phyloP scores from a whole-genome alignment of 2,888 invertebrate genomes.

The Erebia aethiops region DNA sequence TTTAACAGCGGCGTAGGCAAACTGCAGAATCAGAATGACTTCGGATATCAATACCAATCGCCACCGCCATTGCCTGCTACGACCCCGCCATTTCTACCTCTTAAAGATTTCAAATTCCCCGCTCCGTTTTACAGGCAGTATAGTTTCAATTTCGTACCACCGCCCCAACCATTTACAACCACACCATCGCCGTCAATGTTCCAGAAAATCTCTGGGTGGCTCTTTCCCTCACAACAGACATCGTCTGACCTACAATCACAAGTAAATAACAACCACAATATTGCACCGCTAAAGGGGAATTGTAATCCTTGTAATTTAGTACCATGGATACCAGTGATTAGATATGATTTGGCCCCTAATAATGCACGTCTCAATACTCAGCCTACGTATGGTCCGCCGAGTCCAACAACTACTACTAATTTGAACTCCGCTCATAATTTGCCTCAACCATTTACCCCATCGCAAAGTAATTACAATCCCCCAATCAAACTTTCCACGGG shows the following conservation, averaged over 20 bases:
- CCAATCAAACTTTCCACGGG: conserved; percentile 53
- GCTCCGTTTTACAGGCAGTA: conserved; percentile 77
- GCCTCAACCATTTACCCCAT: conserved; percentile 56
- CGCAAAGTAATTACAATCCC: conserved; percentile 48
- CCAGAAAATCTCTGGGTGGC: conserved; percentile 84
- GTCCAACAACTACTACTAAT: conserved; percentile 62
- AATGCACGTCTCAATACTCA: conserved; percentile 57
- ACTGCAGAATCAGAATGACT: conserved; percentile 62
- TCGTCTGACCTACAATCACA: conserved; percentile 51
- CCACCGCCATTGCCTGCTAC: conserved; percentile 57
- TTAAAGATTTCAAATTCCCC: conserved; percentile 70
- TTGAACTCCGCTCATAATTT: conserved; percentile 55
- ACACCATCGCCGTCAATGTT: conserved; percentile 80
- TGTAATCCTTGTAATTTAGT: conserved; percentile 91
- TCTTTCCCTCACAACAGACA: conserved; percentile 80
- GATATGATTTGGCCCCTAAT: conserved; percentile 71
- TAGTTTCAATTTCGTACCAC: conserved; percentile 74
- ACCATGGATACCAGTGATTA: conserved; percentile 91
- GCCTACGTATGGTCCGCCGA: conserved; percentile 73
- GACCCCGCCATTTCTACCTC: conserved; percentile 43
- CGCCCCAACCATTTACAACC: conserved; percentile 70
- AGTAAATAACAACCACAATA: conserved; percentile 51
- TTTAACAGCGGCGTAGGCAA: conserved; percentile 65
- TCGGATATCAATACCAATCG: conserved; percentile 62
- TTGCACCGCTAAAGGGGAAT: conserved; percentile 75